Base-by-base conservation (phyloP, 1,140 invertebrate genomes). In the Drosophila kanapiae region DNA sequence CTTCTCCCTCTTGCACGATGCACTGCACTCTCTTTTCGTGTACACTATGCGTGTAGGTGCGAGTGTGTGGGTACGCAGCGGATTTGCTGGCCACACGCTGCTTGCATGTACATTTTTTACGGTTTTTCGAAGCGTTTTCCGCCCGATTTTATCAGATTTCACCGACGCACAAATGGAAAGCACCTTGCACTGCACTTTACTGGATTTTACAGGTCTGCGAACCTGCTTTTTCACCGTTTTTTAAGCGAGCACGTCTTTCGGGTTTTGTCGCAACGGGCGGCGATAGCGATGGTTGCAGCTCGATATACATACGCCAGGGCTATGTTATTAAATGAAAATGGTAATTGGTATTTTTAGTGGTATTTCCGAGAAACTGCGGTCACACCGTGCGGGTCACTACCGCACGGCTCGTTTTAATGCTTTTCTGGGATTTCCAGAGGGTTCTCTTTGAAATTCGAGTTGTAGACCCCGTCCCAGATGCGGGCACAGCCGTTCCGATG, bases 21-120 rank as follows among this genome's bases (percentile, higher is more conserved):
- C 60, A 29, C 56, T 75, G 65, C 62, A 82, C 67, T 57, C 59
- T 81, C 48, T 71, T 70, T 48, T 40, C 63, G 67, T 62, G 47
- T 56, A 79, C 37, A 59, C 57, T 67, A 74, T 59, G 45, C 80
- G 61, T 64, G 78, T 83, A 62, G 69, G 72, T 68, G 64, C 40
- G 42, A 54, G 58, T 61, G 43, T 77, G 40, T 43, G 62, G 59
- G 57, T 56, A 72, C 64, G 61, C 79, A 65, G 84, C 83, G 61
- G 38, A 60, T 43, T 71, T 54, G 84, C 77, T 83, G 84, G 65
- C 77, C 84, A 85, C 82, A 85, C 82, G 82, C 76, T 78, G 65
- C 65, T 75, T 82, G 31, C 53, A 78, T 78, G 53, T 35, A 42
- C 85, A 88, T 84, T 87, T 80, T 78, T 40, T 31, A 40, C 64